Conservation (phyloP, 2,113 vertebrate species). For the Nerophis ophidion region DNA sequence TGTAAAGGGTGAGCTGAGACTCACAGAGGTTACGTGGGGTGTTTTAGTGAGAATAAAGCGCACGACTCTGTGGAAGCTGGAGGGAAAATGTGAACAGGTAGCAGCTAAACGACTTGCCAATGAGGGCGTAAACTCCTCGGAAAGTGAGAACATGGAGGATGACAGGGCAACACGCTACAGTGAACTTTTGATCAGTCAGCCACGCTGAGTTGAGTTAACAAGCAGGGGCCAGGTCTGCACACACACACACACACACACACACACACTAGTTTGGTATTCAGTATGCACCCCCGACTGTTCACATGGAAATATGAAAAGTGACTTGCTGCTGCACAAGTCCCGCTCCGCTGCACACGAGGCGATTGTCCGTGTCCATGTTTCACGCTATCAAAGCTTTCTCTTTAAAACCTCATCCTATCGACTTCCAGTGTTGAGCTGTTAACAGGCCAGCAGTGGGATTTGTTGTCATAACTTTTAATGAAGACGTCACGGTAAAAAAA, state of each 20-base stretch:
- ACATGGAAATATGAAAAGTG: conserved; percentile 42
- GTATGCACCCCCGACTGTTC: conserved; percentile 33
- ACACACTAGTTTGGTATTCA: conserved; percentile 7
- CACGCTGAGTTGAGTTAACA: conserved; percentile 52
- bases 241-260: conserved; percentile 43
- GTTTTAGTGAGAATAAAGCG: conserved; percentile 1
- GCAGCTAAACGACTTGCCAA: conserved; percentile 1
- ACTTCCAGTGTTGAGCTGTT: not conserved
- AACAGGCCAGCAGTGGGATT: not conserved
- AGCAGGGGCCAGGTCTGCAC: conserved; percentile 48
- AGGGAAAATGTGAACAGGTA: conserved; percentile 15
- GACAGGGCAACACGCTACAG: conserved; percentile 34
- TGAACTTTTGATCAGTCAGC: conserved; percentile 58
- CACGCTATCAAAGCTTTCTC: conserved; percentile 19
- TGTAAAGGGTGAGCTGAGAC: conserved; percentile 16
- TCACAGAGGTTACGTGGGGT: not conserved
- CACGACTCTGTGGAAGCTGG: not conserved
- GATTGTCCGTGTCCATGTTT: conserved; percentile 17
- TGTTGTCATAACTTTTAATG: not conserved
- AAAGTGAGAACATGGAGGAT: conserved; percentile 40
- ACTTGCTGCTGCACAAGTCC: conserved; percentile 35
- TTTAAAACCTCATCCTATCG: not conserved
- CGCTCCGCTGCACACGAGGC: conserved; percentile 9
- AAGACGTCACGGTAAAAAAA: not conserved
- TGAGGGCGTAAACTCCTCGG: conserved; percentile 21